Conservation (phyloP, 1,140 invertebrate species). For the Brevipalpus yothersi region DNA sequence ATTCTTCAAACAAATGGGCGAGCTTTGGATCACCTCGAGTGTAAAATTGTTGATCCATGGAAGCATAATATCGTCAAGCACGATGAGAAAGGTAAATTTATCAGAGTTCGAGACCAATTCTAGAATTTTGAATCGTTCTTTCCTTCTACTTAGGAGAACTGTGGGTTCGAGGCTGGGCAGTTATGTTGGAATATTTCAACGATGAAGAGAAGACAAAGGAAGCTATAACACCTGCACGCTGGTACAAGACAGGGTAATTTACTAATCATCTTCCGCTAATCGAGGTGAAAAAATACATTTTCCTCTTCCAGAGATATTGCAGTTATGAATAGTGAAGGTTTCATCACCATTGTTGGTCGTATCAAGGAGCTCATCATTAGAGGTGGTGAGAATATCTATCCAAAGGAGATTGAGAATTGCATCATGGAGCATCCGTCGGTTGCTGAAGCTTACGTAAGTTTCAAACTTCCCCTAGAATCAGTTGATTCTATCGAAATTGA, state of each 20-base stretch:
- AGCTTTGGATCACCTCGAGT: constrained; percentile 48
- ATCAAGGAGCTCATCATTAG: constrained; percentile 18
- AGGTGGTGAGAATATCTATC: constrained; percentile 13
- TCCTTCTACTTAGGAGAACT: constrained; percentile 39
- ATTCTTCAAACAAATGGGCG: constrained; percentile 42
- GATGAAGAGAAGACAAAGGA: constrained; percentile 54
- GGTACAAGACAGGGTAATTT: constrained; percentile 3
- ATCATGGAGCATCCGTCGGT: constrained; percentile 41
- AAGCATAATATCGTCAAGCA: constrained; percentile 38
- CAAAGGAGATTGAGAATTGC: constrained; percentile 11
- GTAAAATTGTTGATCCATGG: constrained; percentile 42
- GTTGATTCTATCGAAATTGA: background rate
- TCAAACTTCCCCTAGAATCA: background rate
- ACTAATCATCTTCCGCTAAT: background rate
- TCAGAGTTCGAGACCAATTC: background rate
- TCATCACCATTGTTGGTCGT: constrained; percentile 49
- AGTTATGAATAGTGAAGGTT: constrained; percentile 42
- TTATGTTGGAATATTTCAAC: constrained; percentile 42
- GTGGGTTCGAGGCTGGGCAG: constrained; percentile 44
- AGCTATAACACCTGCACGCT: constrained; percentile 28
- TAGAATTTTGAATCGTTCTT: background rate
- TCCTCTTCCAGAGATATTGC: constrained; percentile 39
- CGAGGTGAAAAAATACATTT: no score
- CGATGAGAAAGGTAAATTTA: constrained; percentile 24
- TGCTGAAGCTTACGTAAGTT: constrained; percentile 33